Conservation (phyloP, 2,797 vertebrate genomes). For the Phrynocephalus guinanensis region DNA sequence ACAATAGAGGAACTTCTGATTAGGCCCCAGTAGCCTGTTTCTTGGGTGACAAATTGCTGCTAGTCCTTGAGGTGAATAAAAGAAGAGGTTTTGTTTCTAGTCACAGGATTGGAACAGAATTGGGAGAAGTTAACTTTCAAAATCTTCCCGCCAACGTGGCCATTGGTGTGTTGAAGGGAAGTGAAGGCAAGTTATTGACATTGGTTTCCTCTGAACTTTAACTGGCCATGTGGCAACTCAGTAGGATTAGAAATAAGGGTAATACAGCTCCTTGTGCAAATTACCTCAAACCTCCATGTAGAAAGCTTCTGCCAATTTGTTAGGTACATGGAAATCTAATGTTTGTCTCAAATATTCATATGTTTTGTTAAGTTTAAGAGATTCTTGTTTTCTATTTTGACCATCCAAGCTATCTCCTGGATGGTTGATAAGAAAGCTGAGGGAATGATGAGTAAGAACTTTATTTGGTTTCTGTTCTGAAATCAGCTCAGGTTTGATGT, state of each 20-base stretch:
- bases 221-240: too few relatives aligned
- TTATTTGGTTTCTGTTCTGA: background rate
- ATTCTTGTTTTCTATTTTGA: background rate
- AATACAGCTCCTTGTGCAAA: background rate
- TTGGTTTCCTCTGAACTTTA: too few relatives aligned
- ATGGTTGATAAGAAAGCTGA: background rate
- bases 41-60: background rate
- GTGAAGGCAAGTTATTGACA: too few relatives aligned
- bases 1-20: background rate
- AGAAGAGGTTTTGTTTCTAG: background rate
- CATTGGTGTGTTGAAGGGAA: too few relatives aligned
- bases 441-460: background rate
- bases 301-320: background rate
- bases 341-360: background rate
- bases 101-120: background rate
- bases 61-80: background rate
- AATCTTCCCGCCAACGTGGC: too few relatives aligned
- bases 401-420: background rate
- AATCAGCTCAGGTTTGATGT: background rate
- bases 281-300: too few relatives aligned
- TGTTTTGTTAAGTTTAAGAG: background rate
- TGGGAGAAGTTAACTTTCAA: too few relatives aligned
- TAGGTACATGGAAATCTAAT: background rate
- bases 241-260: too few relatives aligned
- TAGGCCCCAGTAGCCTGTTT: too few relatives aligned